These are phyloP conservation scores for Drosophila equinoxialis DNA, from an alignment of 1,140 invertebrate genomes.

Conservation along the genomic window DNA sequence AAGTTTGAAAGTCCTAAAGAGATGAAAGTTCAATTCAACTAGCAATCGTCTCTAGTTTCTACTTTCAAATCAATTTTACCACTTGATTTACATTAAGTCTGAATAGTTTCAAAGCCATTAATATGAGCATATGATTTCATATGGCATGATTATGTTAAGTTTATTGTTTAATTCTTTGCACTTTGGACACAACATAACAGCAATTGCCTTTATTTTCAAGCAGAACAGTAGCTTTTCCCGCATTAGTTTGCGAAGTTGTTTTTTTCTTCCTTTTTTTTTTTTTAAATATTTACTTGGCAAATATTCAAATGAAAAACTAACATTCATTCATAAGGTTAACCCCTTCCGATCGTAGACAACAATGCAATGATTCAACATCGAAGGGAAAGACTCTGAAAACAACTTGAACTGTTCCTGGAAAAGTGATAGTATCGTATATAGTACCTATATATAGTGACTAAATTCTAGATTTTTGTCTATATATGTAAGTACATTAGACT, in stretches of 20 bases:
- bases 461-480: background rate
- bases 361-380: conserved; percentile 23
- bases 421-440: background rate
- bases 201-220: background rate
- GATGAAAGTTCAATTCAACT: no score
- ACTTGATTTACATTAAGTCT: no score
- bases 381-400: conserved; percentile 10
- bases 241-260: background rate
- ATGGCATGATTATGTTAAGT: no score
- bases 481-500: background rate
- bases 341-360: conserved; percentile 4
- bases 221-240: background rate
- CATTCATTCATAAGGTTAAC: conserved; percentile 15
- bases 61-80: no score
- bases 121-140: no score
- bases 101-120: no score
- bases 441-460: no score
- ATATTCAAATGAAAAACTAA: conserved; percentile 5
- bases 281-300: background rate
- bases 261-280: background rate
- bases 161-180: no score
- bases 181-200: background rate
- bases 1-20: no score
- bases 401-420: background rate
- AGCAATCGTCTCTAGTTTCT: no score